Base-by-base conservation (phyloP, 2,888 invertebrate species). In the Meiosimyza decipiens region DNA sequence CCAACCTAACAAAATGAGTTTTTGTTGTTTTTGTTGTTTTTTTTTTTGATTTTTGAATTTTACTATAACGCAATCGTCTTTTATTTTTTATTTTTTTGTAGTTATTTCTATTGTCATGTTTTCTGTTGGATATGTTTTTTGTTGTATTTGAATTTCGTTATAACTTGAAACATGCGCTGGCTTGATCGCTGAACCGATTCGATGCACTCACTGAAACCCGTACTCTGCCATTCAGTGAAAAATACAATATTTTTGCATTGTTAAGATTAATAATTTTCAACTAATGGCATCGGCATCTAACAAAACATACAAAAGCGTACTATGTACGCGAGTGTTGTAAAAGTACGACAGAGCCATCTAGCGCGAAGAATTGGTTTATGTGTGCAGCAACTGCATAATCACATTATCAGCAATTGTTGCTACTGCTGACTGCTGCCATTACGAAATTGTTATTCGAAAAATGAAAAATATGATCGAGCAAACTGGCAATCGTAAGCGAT, bases 391-490 rank as follows among this genome's bases (percentile, higher is more conserved):
- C 68, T 59, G 68, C 68, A 69, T 59, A 47, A 69, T 68, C 57
- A 54, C 55, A 67, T 54, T 67, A 54, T 54, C 51, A 65, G 6
- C 52, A 65, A n/a, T 28, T 11, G 54, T 54, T 33, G 33, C 12
- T 18, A 63, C 7, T 28, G 15, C 2, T 51, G 22, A 22, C 64
- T 28, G 64, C 64, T 28, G 51, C 64, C 13, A 59, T 71, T 71
- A 71, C 59, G 52, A 63, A 63, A 69, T 59, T 28, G 18, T 69
- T 59, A 50, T 59, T 28, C 59, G 60, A 67, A 67, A 69, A 69
- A 59, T 59, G 50, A 28, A 49, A 51, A 22, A 59, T 60, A 59
- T 28, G 59, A 69, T 16, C 51, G n/a, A n/a, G 28, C 18, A 28
- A 51, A 62, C 47, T 22, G 49, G 65, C 51, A 18, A 51, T 65